Conservation (phyloP, 2,797 vertebrate genomes). For the Rhabdophis nuchalis region DNA sequence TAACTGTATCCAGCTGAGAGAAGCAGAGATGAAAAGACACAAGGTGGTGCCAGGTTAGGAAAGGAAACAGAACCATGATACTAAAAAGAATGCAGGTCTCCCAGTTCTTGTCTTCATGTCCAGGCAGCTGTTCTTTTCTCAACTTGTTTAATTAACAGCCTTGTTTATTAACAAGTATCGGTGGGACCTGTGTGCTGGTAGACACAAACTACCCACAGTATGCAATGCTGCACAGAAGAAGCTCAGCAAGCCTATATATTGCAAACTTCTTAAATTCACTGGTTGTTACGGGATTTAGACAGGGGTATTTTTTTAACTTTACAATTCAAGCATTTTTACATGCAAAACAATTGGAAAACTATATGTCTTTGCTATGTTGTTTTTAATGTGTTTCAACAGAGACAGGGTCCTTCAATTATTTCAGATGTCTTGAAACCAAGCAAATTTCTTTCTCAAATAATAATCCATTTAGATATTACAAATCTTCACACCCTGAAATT, state of each 20-base stretch:
- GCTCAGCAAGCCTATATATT: neutral
- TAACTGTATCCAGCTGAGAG: neutral
- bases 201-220: neutral
- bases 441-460: slow-evolving; percentile 7
- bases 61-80: neutral
- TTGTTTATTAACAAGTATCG: neutral
- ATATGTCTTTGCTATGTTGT: neutral
- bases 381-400: neutral
- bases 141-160: neutral
- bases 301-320: neutral
- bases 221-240: neutral
- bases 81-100: neutral
- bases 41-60: neutral
- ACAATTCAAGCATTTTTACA: neutral
- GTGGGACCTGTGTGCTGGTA: neutral
- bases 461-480: neutral
- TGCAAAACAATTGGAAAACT: neutral
- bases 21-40: neutral
- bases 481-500: neutral
- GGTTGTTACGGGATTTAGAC: neutral
- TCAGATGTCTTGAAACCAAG: neutral
- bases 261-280: neutral
- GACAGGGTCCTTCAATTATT: neutral
- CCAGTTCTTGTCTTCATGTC: neutral
- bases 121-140: neutral